These are phyloP conservation scores for Cremastinae sp. DNA, from an alignment of 2,888 invertebrate species.

Conservation along the genomic window DNA sequence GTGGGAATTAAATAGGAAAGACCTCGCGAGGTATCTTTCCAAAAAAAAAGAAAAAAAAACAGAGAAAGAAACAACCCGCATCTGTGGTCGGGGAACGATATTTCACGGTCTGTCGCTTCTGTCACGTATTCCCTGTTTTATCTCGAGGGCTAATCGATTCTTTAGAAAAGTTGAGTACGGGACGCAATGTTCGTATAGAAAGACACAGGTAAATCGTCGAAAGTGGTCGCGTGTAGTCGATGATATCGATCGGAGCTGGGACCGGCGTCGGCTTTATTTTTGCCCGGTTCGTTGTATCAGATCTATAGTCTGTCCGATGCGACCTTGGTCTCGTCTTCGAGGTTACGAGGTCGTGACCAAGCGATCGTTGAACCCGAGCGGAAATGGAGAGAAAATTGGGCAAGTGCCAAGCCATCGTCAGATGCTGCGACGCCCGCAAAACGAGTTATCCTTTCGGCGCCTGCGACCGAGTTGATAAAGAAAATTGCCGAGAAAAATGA, in stretches of 20 bases:
- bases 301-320: conserved; percentile 19
- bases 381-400: conserved; percentile 31
- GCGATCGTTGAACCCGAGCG: conserved; percentile 51
- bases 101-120: conserved; percentile 61
- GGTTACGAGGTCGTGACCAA: conserved; percentile 54
- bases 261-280: conserved; percentile 52
- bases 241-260: conserved; percentile 45
- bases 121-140: conserved; percentile 54
- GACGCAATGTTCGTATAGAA: conserved; percentile 7
- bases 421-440: conserved; percentile 8
- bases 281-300: conserved; percentile 14
- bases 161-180: not conserved
- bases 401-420: conserved; percentile 36
- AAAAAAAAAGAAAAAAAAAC: conserved; percentile 61
- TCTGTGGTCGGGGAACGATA: conserved; percentile 49
- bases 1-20: conserved; percentile 14
- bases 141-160: conserved; percentile 52
- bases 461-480: too few species aligned
- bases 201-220: not conserved
- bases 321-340: conserved; percentile 56
- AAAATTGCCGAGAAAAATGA: too few species aligned
- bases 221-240: conserved; percentile 12
- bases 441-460: too few species aligned
- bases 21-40: conserved; percentile 42
- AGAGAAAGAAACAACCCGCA: too few species aligned